These are phyloP conservation scores for Proteles cristata DNA, from an alignment of 2,113 vertebrate species.

Conservation along the genomic window DNA sequence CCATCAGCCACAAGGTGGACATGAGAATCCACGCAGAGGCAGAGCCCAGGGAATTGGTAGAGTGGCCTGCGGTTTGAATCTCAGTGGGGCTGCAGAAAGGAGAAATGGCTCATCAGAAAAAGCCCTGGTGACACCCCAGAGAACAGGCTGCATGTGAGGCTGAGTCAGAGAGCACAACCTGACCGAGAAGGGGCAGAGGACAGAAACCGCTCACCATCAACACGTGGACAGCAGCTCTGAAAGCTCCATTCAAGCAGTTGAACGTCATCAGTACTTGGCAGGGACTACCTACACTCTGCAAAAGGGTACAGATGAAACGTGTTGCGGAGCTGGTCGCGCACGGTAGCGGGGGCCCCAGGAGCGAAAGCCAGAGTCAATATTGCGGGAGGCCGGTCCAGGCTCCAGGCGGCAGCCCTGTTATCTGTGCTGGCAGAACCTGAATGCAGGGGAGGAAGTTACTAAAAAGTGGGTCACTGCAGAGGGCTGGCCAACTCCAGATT, in stretches of 20 bases:
- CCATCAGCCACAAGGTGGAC: background rate
- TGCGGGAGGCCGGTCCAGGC: background rate
- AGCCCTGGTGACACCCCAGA: background rate
- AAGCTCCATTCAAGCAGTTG: background rate
- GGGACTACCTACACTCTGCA: background rate
- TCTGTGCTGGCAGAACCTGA: background rate
- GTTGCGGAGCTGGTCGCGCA: background rate
- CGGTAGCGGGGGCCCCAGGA: background rate
- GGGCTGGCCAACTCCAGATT: background rate
- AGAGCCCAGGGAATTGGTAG: background rate
- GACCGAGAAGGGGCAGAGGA: background rate
- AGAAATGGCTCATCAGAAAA: conserved; percentile 51
- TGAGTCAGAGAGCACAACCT: conserved; percentile 63
- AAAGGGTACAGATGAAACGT: background rate
- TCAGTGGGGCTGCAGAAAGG: background rate
- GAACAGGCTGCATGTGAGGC: conserved; percentile 15
- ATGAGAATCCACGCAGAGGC: background rate
- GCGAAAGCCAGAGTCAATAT: background rate
- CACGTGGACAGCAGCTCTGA: background rate
- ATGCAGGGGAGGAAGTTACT: conserved; percentile 20
- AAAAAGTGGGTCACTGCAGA: conserved; percentile 7
- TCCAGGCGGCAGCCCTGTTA: background rate
- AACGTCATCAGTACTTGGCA: background rate
- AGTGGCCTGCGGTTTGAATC: background rate
- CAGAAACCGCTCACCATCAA: background rate